Percentiles rank a stretch among this genome's conserved stretches.
Evolutionary conservation across 1,140 invertebrate species (phyloP).

Genomic region (Lycorma delicatula): DNA sequence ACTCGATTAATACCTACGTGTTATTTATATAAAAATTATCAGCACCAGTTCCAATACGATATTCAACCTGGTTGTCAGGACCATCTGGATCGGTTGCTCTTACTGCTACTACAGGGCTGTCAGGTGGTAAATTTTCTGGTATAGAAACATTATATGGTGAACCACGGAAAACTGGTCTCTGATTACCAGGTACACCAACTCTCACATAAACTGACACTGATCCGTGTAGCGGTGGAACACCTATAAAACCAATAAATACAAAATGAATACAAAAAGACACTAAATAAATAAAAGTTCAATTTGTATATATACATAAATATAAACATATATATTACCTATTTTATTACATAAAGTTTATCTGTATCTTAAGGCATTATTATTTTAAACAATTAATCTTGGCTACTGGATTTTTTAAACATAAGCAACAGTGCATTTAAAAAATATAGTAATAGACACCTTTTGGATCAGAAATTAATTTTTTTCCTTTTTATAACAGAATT

Average conservation of each 20-base stretch:
- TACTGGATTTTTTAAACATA: too few relatives aligned
- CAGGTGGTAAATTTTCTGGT: constrained; percentile 55
- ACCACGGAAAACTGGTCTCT: constrained; percentile 63
- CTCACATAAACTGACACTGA: constrained; percentile 55
- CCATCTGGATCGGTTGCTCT: constrained; percentile 68
- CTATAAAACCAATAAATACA: constrained; percentile 27
- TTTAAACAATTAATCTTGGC: too few relatives aligned
- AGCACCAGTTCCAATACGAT: constrained; percentile 62
- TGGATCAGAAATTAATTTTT: too few relatives aligned
- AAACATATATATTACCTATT: too few relatives aligned
- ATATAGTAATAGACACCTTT: too few relatives aligned
- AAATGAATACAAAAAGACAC: constrained; percentile 1
- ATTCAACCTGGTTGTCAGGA: constrained; percentile 55
- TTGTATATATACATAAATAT: too few relatives aligned
- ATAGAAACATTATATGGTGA: constrained; percentile 62
- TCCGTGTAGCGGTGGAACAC: constrained; percentile 50
- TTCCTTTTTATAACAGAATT: too few relatives aligned
- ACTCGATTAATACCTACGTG: constrained; percentile 43
- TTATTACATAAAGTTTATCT: too few relatives aligned
- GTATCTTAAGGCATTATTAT: too few relatives aligned
- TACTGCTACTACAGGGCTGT: constrained; percentile 60
- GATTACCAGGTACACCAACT: constrained; percentile 67
- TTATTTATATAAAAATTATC: constrained; percentile 73
- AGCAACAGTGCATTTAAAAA: too few relatives aligned
- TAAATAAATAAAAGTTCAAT: too few relatives aligned